phyloP scores from a whole-genome alignment of 2,113 vertebrate genomes.

The Propithecus coquereli region DNA sequence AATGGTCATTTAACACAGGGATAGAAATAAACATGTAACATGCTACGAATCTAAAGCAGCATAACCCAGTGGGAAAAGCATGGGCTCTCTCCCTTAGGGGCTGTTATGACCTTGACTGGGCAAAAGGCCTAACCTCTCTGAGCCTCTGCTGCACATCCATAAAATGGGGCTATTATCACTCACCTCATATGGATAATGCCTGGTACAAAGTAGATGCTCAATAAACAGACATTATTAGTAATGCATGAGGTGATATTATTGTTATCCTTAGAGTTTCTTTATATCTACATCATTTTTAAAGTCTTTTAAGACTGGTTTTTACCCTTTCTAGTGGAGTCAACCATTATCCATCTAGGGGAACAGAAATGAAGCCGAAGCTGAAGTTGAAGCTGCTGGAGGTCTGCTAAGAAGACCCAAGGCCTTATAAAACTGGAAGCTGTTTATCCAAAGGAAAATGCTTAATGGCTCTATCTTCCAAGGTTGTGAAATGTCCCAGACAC shows the following conservation, averaged over 20 bases:
- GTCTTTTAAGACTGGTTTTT: slow-evolving; percentile 18
- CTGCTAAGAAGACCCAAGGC: slow-evolving; percentile 26
- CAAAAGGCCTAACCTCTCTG: neutral
- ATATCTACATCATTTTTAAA: neutral
- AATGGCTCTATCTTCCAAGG: slow-evolving; percentile 49
- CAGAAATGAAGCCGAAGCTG: slow-evolving; percentile 8
- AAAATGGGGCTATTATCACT: neutral
- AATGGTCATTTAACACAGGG: neutral
- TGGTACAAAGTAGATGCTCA: neutral
- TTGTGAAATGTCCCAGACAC: slow-evolving; percentile 26
- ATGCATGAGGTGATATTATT: neutral
- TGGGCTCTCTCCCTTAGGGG: neutral
- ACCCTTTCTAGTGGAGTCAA: neutral
- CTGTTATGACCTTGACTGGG: neutral
- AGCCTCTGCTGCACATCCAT: neutral
- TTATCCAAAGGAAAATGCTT: slow-evolving; percentile 43
- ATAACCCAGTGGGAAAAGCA: neutral
- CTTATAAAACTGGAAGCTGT: slow-evolving; percentile 51
- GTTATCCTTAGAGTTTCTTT: slow-evolving; percentile 9
- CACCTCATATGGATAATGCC: neutral
- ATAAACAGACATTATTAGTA: neutral
- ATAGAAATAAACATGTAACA: neutral
- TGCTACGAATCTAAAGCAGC: neutral
- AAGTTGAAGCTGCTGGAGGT: neutral
- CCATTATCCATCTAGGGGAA: neutral